These are phyloP conservation scores for Rissa tridactyla DNA, from an alignment of 2,113 vertebrate genomes.

Conservation along the genomic window DNA sequence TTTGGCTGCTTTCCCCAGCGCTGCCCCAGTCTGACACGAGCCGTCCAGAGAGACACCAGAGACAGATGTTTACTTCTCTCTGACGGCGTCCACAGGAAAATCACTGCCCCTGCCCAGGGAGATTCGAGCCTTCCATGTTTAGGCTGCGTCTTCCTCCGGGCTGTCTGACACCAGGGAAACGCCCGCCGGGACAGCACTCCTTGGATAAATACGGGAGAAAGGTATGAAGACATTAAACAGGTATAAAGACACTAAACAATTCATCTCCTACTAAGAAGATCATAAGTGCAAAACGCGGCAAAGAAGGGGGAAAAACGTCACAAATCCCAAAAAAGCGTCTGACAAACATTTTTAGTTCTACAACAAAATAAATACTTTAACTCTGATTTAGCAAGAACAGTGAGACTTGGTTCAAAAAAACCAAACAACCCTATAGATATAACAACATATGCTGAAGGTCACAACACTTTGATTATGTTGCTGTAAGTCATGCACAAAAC, in stretches of 20 bases:
- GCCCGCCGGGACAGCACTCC: background rate
- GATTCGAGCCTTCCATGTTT: background rate
- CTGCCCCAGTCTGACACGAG: background rate
- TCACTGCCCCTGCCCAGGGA: background rate
- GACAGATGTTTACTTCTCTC: background rate
- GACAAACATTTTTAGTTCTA: background rate
- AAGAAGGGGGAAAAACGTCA: background rate
- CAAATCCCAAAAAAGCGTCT: background rate
- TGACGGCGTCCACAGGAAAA: background rate
- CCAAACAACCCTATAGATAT: background rate
- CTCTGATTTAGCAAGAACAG: background rate
- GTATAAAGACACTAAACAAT: background rate
- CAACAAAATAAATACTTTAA: slow-evolving; percentile 35
- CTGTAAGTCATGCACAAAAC: background rate
- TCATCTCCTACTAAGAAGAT: background rate
- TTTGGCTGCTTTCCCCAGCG: background rate
- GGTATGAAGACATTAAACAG: background rate
- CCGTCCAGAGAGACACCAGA: background rate
- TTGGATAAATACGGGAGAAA: background rate
- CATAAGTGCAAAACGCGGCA: background rate
- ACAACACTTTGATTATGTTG: background rate
- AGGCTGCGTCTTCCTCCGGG: background rate
- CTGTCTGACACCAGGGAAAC: background rate
- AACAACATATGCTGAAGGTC: background rate
- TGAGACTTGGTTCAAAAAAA: background rate